phyloP scores from a whole-genome alignment of 2,113 vertebrate genomes.

The Mormyrus lacerda region DNA sequence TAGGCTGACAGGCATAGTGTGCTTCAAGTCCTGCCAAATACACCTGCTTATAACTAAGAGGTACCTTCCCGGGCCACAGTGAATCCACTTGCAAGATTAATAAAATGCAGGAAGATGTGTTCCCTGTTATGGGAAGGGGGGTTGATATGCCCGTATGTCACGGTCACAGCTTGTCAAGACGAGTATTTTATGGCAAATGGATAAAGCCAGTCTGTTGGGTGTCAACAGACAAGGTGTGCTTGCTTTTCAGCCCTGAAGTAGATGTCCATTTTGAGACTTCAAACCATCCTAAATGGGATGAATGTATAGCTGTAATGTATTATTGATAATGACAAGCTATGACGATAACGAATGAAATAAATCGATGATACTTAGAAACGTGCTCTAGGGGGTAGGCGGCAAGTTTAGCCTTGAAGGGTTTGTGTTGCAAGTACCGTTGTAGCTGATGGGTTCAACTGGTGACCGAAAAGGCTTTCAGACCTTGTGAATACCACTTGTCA shows the following conservation, averaged over 20 bases:
- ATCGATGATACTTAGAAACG: background rate
- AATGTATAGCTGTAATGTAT: background rate
- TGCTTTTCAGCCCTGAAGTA: background rate
- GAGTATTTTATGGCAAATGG: background rate
- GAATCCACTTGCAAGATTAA: slow-evolving; percentile 5
- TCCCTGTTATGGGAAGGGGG: background rate
- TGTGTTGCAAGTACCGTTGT: background rate
- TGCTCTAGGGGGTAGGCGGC: background rate
- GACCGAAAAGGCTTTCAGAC: background rate
- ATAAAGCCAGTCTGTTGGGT: background rate
- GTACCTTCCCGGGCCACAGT: background rate
- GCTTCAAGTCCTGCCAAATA: background rate
- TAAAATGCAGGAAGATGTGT: background rate
- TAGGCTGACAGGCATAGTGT: background rate
- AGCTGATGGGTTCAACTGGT: background rate
- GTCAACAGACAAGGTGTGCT: background rate
- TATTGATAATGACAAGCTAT: background rate
- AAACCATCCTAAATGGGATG: background rate
- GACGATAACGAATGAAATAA: background rate
- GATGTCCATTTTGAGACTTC: background rate
- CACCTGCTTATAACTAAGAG: slow-evolving; percentile 1
- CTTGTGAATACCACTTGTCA: background rate
- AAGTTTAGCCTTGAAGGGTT: background rate
- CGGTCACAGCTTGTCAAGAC: background rate
- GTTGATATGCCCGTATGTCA: background rate